Base-by-base conservation (phyloP, 2,113 vertebrate genomes). In the Microtus oregoni region DNA sequence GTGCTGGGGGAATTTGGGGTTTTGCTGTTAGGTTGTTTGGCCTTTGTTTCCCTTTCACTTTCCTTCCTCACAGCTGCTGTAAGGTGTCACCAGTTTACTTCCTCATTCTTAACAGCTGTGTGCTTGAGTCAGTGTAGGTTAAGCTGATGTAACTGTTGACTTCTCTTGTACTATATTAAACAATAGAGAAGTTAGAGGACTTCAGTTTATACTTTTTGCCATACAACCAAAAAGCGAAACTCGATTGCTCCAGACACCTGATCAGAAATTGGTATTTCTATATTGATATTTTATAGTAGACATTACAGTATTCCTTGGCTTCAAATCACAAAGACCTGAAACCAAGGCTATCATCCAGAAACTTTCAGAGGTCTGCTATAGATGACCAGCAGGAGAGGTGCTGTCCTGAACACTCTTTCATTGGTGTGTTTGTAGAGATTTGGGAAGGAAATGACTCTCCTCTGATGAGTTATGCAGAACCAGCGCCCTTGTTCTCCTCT, bases 321-420 rank as follows among this genome's bases (percentile, higher is more conserved):
- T 94, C 92, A 32, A 1, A 63, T 97, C 97, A 97, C 97, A 96
- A 96, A 94, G 96, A 96, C 87, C 89, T 97, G 95, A 98, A 97
- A 30, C 61, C 90, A 70, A 73, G 82, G 83, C 28, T 96, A 35
- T 47, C 38, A 28, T 95, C 92, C 86, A 72, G 86, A 97, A 94
- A 92, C 78, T 92, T 96, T 30, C 96, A 98, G 97, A 95, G 95
- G 30, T 86, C 14, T 0, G 78, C 90, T 86, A 94, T 72, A 94
- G 95, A 75, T 0, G 0, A 94, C 90, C 52, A 41, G 55, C 20
- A 10, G 90, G 63, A 3, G 0, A 65, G 0, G 3, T 35, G 94
- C 24, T 17, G 47, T 89, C 1, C 3, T 87, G 10, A 47, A 86
- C 86, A 61, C 91, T 72, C 20, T 20, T 78, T 88, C 44, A 52